Evolutionary conservation across 2,113 vertebrate genomes (phyloP).

Genomic region (Physeter macrocephalus): DNA sequence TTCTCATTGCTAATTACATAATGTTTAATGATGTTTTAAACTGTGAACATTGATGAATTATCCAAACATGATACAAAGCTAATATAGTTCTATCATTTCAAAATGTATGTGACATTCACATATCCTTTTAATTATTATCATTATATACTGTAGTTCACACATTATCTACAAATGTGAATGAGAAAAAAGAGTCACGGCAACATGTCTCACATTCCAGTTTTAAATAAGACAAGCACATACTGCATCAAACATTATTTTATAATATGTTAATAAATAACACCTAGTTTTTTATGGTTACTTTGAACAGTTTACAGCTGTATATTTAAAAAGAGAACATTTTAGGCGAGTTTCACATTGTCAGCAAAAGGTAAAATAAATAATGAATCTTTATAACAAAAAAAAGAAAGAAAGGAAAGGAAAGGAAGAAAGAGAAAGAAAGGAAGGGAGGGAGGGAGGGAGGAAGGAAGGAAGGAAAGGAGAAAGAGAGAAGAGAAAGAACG

Average conservation of each 20-base stretch:
- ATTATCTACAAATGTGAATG: slow-evolving; percentile 87
- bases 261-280: slow-evolving; percentile 89
- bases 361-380: slow-evolving; percentile 80
- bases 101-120: slow-evolving; percentile 77
- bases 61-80: slow-evolving; percentile 77
- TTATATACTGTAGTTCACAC: slow-evolving; percentile 87
- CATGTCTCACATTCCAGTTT: slow-evolving; percentile 89
- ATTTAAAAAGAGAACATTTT: slow-evolving; percentile 74
- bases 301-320: slow-evolving; percentile 79
- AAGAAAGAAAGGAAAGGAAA: neutral
- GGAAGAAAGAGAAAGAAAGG: neutral
- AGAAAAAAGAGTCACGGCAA: slow-evolving; percentile 86
- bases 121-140: slow-evolving; percentile 77
- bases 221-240: slow-evolving; percentile 96
- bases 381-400: slow-evolving; percentile 74
- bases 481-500: neutral
- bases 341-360: slow-evolving; percentile 79
- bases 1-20: slow-evolving; percentile 72
- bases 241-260: slow-evolving; percentile 88
- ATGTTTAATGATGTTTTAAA: slow-evolving; percentile 73
- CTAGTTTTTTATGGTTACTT: slow-evolving; percentile 89
- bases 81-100: slow-evolving; percentile 73
- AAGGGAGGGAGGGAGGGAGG: neutral
- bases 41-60: slow-evolving; percentile 66
- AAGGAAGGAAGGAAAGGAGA: neutral